A percentile compares a stretch with the other conserved stretches of the same genome.
phyloP scores from a whole-genome alignment of 2,797 vertebrate species.

The Trachops cirrhosus region DNA sequence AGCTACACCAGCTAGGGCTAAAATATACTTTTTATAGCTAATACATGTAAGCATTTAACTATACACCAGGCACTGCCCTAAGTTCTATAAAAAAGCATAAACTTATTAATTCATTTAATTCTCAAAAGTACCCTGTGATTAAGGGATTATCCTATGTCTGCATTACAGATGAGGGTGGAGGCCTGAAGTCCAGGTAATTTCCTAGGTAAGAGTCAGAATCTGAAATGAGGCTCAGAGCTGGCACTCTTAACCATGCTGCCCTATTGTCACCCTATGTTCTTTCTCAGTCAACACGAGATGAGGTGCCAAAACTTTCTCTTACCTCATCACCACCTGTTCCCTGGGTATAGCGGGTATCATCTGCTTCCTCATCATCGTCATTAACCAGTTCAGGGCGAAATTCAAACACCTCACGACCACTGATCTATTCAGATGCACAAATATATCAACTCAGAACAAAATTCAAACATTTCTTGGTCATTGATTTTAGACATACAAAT shows the following conservation, averaged over 20 bases:
- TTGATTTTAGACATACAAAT: not conserved
- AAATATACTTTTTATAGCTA: not conserved
- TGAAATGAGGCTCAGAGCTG: not conserved
- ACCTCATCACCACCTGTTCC: conserved; percentile 85
- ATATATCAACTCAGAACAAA: conserved; percentile 14
- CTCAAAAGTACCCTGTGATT: not conserved
- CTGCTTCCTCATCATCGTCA: conserved; percentile 95
- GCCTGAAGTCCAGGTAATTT: not conserved
- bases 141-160: not conserved
- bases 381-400: conserved; percentile 95
- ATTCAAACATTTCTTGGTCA: not conserved
- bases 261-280: not conserved
- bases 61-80: not conserved
- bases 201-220: not conserved
- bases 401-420: conserved; percentile 97
- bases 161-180: not conserved
- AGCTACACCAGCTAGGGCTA: too few species aligned
- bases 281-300: not conserved
- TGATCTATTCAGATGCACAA: conserved; percentile 86
- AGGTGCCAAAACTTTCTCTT: conserved; percentile 11
- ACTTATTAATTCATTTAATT: not conserved
- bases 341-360: conserved; percentile 88
- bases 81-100: not conserved
- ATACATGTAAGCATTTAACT: not conserved
- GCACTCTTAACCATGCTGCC: not conserved